phyloP scores from a whole-genome alignment of 1,140 invertebrate species.

The Acromyrmex heyeri region DNA sequence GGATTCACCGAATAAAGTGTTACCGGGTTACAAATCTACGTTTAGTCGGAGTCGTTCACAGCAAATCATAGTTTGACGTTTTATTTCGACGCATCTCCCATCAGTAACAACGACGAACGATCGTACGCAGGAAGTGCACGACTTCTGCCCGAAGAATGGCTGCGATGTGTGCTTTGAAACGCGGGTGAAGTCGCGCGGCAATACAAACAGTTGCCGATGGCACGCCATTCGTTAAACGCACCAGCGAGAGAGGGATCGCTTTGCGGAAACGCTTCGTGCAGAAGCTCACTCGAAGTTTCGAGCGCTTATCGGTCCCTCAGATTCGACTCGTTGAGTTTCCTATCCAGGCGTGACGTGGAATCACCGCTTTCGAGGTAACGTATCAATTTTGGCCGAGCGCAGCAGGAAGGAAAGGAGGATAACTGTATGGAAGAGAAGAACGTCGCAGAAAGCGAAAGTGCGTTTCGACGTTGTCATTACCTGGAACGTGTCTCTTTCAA shows the following conservation, averaged over 20 bases:
- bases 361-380: conserved; percentile 60
- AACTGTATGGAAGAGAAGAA: background rate
- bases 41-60: conserved; percentile 11
- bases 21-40: conserved; percentile 66
- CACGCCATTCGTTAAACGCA: conserved; percentile 62
- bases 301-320: conserved; percentile 66
- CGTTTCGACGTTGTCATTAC: conserved; percentile 23
- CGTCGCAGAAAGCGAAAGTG: conserved; percentile 37
- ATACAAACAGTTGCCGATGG: conserved; percentile 62
- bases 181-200: conserved; percentile 49
- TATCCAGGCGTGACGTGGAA: conserved; percentile 53
- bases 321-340: conserved; percentile 70
- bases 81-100: conserved; percentile 67
- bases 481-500: conserved; percentile 40
- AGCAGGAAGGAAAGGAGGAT: background rate
- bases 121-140: conserved; percentile 62
- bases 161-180: conserved; percentile 44
- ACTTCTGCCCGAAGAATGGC: conserved; percentile 45
- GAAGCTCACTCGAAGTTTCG: conserved; percentile 44
- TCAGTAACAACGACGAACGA: conserved; percentile 21
- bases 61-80: conserved; percentile 74
- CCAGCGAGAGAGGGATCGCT: conserved; percentile 35
- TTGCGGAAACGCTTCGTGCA: conserved; percentile 42
- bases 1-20: conserved; percentile 72
- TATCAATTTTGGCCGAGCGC: conserved; percentile 58